Percentiles rank a stretch among this genome's conserved stretches.
Evolutionary conservation across 2,113 vertebrate genomes (phyloP).

Genomic region (Vicugna pacos): DNA sequence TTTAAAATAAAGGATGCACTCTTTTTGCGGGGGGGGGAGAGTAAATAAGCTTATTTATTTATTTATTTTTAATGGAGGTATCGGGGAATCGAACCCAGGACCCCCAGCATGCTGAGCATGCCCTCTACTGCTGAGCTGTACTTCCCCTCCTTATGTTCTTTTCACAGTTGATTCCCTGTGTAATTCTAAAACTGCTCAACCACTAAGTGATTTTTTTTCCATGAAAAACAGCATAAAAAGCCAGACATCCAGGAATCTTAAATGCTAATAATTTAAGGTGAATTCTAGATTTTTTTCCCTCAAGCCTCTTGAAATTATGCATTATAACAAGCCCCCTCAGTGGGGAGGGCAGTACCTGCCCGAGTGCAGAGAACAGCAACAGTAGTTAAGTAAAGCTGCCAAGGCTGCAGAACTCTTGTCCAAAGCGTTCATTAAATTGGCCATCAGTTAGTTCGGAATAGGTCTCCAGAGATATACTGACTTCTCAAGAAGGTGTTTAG

Average conservation of each 20-base stretch:
- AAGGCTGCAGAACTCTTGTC: not conserved
- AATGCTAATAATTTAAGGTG: not conserved
- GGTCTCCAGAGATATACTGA: not conserved
- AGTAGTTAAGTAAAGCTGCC: not conserved
- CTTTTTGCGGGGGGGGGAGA: too few relatives aligned
- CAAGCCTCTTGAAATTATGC: not conserved
- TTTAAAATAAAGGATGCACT: too few relatives aligned
- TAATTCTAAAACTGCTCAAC: not conserved
- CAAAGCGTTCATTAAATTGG: not conserved
- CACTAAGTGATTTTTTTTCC: not conserved
- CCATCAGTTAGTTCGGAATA: not conserved
- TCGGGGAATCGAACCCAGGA: too few relatives aligned
- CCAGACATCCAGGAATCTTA: not conserved
- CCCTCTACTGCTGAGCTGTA: too few relatives aligned
- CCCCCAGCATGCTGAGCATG: too few relatives aligned
- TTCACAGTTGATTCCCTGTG: not conserved
- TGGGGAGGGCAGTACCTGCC: not conserved
- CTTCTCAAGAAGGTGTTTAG: not conserved
- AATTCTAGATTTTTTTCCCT: not conserved
- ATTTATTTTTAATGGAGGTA: too few relatives aligned
- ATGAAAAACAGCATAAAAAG: not conserved
- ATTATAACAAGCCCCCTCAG: not conserved
- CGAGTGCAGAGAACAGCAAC: not conserved
- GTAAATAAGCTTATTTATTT: too few relatives aligned
- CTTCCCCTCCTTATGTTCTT: not conserved